Evolutionary conservation across 2,113 vertebrate genomes (phyloP).

Genomic region (Cathartes aura): DNA sequence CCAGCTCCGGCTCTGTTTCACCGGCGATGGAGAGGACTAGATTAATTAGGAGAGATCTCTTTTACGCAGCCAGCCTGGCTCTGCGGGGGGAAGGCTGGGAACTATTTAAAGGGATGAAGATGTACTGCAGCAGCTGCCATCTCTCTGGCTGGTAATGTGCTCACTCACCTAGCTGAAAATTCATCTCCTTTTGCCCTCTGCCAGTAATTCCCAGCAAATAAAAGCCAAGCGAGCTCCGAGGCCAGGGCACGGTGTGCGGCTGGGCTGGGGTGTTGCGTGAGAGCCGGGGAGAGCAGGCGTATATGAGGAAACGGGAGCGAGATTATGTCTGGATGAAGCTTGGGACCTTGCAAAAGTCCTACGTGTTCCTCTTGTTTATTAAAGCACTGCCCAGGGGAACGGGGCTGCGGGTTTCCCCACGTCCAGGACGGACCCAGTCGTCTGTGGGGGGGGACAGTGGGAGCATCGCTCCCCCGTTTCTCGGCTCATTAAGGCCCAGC

Average conservation of each 20-base stretch:
- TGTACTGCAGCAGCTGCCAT: slow-evolving; percentile 13
- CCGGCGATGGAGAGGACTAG: slow-evolving; percentile 18
- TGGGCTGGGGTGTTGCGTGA: not conserved
- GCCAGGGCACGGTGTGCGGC: not conserved
- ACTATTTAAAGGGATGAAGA: slow-evolving; percentile 64
- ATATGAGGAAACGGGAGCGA: not conserved
- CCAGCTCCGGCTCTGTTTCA: not conserved
- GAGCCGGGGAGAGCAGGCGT: not conserved
- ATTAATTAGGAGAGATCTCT: slow-evolving; percentile 69
- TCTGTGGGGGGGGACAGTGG: not conserved
- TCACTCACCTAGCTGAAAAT: slow-evolving; percentile 25
- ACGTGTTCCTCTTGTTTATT: fast-evolving
- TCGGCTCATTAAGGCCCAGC: slow-evolving; percentile 56
- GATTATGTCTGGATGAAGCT: not conserved
- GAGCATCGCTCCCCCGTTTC: not conserved
- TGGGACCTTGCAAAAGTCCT: not conserved
- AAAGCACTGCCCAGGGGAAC: fast-evolving
- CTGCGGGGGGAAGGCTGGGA: not conserved
- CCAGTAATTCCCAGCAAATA: slow-evolving; percentile 1
- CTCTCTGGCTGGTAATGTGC: not conserved
- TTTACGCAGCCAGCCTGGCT: slow-evolving; percentile 34
- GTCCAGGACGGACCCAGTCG: not conserved
- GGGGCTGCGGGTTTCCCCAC: not conserved
- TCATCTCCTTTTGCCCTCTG: slow-evolving; percentile 31
- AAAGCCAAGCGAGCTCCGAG: not conserved